These are phyloP conservation scores for Pterocles orientalis DNA, from an alignment of 2,113 vertebrate species.

Conservation along the genomic window DNA sequence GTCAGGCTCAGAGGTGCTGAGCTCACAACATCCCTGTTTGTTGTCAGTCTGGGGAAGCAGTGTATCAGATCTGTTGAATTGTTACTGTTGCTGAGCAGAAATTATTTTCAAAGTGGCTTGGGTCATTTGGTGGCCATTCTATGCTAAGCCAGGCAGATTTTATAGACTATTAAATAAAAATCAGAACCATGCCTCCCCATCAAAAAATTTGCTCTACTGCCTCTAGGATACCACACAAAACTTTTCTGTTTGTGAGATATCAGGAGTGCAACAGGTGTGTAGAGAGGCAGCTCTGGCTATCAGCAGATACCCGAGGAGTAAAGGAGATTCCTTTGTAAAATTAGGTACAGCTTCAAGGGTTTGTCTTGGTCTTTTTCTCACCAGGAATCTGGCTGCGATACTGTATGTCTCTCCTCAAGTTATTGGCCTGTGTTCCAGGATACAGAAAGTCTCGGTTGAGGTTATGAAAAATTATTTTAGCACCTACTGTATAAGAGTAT, in stretches of 20 bases:
- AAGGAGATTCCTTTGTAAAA: not conserved
- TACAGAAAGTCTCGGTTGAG: not conserved
- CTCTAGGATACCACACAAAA: not conserved
- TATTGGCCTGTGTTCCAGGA: not conserved
- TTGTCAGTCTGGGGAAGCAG: not conserved
- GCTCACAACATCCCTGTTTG: not conserved
- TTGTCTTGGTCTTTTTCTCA: not conserved
- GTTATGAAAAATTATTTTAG: constrained; percentile 22
- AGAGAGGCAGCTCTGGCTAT: not conserved
- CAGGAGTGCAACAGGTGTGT: not conserved
- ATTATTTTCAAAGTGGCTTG: not conserved
- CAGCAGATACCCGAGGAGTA: not conserved
- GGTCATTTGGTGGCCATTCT: not conserved
- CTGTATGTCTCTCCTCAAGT: not conserved
- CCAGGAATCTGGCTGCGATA: not conserved
- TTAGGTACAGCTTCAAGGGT: not conserved
- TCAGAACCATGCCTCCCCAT: not conserved
- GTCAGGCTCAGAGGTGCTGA: not conserved
- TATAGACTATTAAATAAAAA: not conserved
- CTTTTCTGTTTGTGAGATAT: not conserved
- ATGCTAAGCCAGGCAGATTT: not conserved
- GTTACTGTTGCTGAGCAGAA: not conserved
- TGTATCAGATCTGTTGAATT: not conserved
- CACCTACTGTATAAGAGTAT: not conserved
- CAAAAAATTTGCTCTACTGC: not conserved